Evolutionary conservation across 2,888 invertebrate species (phyloP), one percentile per base, ranked within the genome.

Genomic region (Aplocera efformata): DNA sequence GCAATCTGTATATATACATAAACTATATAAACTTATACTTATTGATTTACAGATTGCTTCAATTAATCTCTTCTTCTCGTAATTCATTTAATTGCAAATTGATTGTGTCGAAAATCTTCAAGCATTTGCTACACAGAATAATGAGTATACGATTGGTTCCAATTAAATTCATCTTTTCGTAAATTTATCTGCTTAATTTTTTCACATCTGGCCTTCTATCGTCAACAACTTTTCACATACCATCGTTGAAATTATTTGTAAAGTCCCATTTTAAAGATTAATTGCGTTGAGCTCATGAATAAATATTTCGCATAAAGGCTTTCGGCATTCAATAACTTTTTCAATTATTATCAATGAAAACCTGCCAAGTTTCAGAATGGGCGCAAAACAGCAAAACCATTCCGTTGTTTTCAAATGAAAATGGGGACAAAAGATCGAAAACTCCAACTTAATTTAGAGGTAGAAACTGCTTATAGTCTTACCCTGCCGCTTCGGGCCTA

Each of bases 311-410:
- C 38, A 46, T 48, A 53, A 56, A 53, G 47, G 57, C 47, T 61
- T 62, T 63, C 37, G 48, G 48, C 46, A 62, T 62, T 63, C 68
- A 63, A 67, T 65, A 67, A 69, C 60, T 67, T 69, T 67, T 69
- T 65, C 62, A 67, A 69, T 69, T 69, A 69, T 60, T 58, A 60
- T 53, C 50, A 61, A 49, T 46, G 51, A 54, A 60, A 59, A 58
- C 51, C 46, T 42, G 37, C 45, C 45, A 61, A 68, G 58, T 67
- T 61, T 40, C 29, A 61, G 58, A 65, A 66, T 57, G 32, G 48
- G 38, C 40, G 37, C 31, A 32, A n/a, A 24, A 11, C 30, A 33
- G 33, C 31, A 40, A 45, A 48, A 34, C 40, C 38, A 30, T 32
- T 39, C 28, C 28, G 35, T 42, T 42, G 42, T 50, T 47, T 50